Conservation (phyloP, 2,797 vertebrate genomes). For the Paguma larvata region DNA sequence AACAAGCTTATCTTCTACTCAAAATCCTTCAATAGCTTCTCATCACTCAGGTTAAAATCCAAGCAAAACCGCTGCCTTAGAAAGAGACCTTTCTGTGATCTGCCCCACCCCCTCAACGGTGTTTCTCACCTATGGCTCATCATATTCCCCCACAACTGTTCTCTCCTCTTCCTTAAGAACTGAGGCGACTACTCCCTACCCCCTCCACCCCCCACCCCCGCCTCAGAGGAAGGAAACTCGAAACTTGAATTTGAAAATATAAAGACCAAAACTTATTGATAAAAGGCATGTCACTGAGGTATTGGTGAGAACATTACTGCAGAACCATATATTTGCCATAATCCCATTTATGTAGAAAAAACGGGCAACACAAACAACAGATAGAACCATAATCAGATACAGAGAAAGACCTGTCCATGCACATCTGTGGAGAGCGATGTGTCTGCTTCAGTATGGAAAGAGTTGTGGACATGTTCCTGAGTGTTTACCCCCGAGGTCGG, state of each 20-base stretch:
- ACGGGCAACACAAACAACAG: background rate
- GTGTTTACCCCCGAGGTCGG: background rate
- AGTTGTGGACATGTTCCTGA: background rate
- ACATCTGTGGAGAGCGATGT: background rate
- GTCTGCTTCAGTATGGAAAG: background rate
- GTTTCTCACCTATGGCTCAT: background rate
- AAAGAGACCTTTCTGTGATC: background rate
- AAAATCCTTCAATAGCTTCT: background rate
- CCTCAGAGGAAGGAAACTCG: background rate
- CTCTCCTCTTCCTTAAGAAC: background rate
- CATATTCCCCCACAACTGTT: background rate
- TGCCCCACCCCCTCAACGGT: background rate
- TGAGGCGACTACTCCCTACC: too few species aligned
- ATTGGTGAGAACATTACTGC: background rate
- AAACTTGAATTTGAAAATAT: background rate
- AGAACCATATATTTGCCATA: background rate
- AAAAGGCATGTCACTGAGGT: background rate
- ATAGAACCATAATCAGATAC: background rate
- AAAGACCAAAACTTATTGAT: background rate
- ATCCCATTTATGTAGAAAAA: background rate
- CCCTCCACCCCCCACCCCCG: background rate
- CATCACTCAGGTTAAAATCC: background rate
- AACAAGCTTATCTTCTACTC: background rate
- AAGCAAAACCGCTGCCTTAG: background rate
- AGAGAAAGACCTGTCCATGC: background rate